phyloP scores from a whole-genome alignment of 2,797 vertebrate species.

The Rhadinocentrus ornatus region DNA sequence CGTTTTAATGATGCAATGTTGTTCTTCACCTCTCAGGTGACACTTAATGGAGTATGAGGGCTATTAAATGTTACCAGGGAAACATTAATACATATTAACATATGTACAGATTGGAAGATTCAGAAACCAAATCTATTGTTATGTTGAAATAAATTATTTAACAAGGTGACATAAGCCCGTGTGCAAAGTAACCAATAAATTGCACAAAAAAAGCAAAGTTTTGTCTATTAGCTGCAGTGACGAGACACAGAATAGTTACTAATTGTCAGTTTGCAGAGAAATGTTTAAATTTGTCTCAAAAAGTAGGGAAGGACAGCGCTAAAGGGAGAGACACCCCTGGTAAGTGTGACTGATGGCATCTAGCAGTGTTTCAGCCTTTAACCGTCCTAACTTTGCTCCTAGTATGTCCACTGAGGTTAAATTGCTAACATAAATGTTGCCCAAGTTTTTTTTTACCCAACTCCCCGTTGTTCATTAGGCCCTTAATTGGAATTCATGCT shows the following conservation, averaged over 20 bases:
- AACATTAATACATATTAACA: slow-evolving; percentile 62
- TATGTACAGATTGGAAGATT: slow-evolving; percentile 67
- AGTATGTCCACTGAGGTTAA: slow-evolving; percentile 59
- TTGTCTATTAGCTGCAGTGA: slow-evolving; percentile 56
- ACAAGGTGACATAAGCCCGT: slow-evolving; percentile 73
- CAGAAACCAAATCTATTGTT: slow-evolving; percentile 60
- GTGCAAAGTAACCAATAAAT: slow-evolving; percentile 25
- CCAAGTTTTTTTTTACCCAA: no score
- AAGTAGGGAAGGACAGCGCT: slow-evolving; percentile 55
- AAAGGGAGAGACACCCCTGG: slow-evolving; percentile 63
- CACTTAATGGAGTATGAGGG: slow-evolving; percentile 79
- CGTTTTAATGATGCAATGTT: slow-evolving; percentile 80
- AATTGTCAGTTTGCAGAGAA: slow-evolving; percentile 70
- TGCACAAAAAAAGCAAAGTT: slow-evolving; percentile 50
- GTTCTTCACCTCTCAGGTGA: slow-evolving; percentile 76
- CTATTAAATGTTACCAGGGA: slow-evolving; percentile 78
- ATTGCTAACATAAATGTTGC: slow-evolving; percentile 70
- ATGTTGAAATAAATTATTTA: slow-evolving; percentile 59
- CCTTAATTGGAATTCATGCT: slow-evolving; percentile 77
- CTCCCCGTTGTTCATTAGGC: slow-evolving; percentile 70
- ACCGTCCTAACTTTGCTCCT: slow-evolving; percentile 68
- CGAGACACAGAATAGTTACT: slow-evolving; percentile 62
- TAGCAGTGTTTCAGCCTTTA: slow-evolving; percentile 71
- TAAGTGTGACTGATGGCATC: slow-evolving; percentile 67
- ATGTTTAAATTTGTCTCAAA: slow-evolving; percentile 66